Conservation (phyloP, 2,797 vertebrate species). For the Ctenopoma multispine region DNA sequence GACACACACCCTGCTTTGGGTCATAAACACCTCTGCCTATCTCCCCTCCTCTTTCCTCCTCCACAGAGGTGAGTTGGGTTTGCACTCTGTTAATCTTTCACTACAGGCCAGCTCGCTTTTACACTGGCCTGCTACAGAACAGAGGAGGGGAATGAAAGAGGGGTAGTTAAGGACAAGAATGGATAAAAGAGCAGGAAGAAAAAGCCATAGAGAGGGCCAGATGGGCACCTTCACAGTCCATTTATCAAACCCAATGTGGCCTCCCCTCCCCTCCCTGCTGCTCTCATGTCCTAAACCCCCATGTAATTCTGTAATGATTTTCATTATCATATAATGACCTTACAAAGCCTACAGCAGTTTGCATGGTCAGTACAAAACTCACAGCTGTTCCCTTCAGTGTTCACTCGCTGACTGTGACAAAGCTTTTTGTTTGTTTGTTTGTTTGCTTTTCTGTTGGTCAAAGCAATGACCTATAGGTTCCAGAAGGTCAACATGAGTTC, state of each 20-base stretch:
- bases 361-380: constrained; percentile 87
- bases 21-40: constrained; percentile 79
- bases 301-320: constrained; percentile 99
- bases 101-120: constrained; percentile 71
- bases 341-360: constrained; percentile 90
- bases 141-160: constrained; percentile 78
- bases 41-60: constrained; percentile 67
- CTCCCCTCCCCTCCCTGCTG: constrained; percentile 82
- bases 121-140: constrained; percentile 72
- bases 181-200: constrained; percentile 83
- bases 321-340: constrained; percentile 99
- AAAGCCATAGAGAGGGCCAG: constrained; percentile 91
- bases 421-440: constrained; percentile 57
- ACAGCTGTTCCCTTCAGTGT: constrained; percentile 90
- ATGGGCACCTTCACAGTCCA: constrained; percentile 99
- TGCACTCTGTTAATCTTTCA: constrained; percentile 86
- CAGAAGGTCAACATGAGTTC: constrained; percentile 86
- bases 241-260: constrained; percentile 98
- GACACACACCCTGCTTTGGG: constrained; percentile 72
- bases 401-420: constrained; percentile 83
- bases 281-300: constrained; percentile 95
- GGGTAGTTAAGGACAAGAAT: constrained; percentile 79
- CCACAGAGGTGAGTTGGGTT: constrained; percentile 72
- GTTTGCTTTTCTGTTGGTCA: constrained; percentile 70
- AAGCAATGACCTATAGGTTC: constrained; percentile 82